Evolutionary conservation across 2,888 invertebrate species (phyloP).

Genomic region (Marasmarcha lunaedactyla): DNA sequence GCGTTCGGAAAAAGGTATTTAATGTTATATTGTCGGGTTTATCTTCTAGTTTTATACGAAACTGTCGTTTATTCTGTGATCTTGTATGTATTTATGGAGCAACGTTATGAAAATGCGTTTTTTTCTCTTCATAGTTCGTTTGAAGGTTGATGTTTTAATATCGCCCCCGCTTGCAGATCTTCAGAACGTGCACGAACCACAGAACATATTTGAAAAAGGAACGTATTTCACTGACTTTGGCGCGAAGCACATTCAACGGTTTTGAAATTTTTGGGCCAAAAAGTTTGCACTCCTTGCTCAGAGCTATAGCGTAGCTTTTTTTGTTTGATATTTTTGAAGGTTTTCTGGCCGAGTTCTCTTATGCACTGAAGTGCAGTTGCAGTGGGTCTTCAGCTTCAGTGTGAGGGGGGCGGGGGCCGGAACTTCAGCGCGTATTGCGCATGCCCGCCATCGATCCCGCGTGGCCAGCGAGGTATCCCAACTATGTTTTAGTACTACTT

Average conservation of each 20-base stretch:
- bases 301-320: slow-evolving; percentile 20
- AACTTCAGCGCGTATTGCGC: slow-evolving; percentile 36
- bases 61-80: slow-evolving; percentile 25
- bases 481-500: slow-evolving; percentile 33
- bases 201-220: slow-evolving; percentile 15
- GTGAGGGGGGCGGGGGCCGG: slow-evolving; percentile 29
- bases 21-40: slow-evolving; percentile 42
- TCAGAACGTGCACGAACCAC: slow-evolving; percentile 12
- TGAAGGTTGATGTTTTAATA: slow-evolving; percentile 13
- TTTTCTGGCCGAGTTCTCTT: slow-evolving; percentile 37
- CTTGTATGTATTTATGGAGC: slow-evolving; percentile 23
- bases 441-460: slow-evolving; percentile 62
- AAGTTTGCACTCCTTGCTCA: not conserved
- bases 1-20: slow-evolving; percentile 23
- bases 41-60: slow-evolving; percentile 27
- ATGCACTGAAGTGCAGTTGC: slow-evolving; percentile 68
- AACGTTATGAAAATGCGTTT: slow-evolving; percentile 37
- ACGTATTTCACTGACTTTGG: slow-evolving; percentile 6
- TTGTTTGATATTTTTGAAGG: slow-evolving; percentile 28
- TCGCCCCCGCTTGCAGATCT: slow-evolving; percentile 18
- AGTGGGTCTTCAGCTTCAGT: slow-evolving; percentile 36
- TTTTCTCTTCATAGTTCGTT: slow-evolving; percentile 64
- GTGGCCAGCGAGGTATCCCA: slow-evolving; percentile 44
- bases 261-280: slow-evolving; percentile 1
- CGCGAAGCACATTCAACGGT: slow-evolving; percentile 4